A percentile compares a stretch with the other conserved stretches of the same genome.
These are phyloP conservation scores for Noctuana brunneofusca DNA, from an alignment of 2,888 invertebrate genomes.

Conservation along the genomic window DNA sequence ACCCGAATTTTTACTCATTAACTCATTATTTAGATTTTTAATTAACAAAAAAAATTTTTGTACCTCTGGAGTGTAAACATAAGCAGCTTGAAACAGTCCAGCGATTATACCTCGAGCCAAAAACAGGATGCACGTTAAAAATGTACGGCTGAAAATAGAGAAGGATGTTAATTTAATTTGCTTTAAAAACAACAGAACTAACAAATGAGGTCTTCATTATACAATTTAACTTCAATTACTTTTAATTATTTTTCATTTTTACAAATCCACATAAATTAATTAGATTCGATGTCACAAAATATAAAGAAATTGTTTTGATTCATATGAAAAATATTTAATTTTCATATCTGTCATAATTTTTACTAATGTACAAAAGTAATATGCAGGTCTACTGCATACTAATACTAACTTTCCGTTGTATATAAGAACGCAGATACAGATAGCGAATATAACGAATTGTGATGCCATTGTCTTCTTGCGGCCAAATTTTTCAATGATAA, in stretches of 20 bases:
- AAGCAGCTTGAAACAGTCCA: slow-evolving; percentile 97
- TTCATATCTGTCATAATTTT: too few relatives aligned
- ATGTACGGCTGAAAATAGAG: slow-evolving; percentile 83
- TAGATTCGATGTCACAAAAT: too few relatives aligned
- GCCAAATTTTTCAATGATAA: slow-evolving; percentile 94
- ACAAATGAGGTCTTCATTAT: too few relatives aligned
- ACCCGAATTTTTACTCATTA: too few relatives aligned
- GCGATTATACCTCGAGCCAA: slow-evolving; percentile 95
- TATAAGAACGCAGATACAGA: slow-evolving; percentile 88
- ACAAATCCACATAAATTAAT: too few relatives aligned
- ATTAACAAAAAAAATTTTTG: slow-evolving; percentile 13
- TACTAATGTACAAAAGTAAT: too few relatives aligned
- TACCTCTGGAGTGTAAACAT: slow-evolving; percentile 96
- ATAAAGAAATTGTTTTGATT: too few relatives aligned
- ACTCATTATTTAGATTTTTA: background rate
- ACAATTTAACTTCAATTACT: too few relatives aligned
- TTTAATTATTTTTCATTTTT: too few relatives aligned
- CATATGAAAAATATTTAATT: too few relatives aligned
- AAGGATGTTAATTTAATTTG: background rate
- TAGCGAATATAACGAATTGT: slow-evolving; percentile 93
- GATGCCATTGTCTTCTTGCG: slow-evolving; percentile 96
- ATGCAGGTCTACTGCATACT: background rate
- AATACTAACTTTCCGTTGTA: slow-evolving; percentile 86
- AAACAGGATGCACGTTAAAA: slow-evolving; percentile 92
- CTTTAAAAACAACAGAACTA: background rate